These are phyloP conservation scores for Pseudococcus longispinus DNA, from an alignment of 2,888 invertebrate species.

Conservation along the genomic window DNA sequence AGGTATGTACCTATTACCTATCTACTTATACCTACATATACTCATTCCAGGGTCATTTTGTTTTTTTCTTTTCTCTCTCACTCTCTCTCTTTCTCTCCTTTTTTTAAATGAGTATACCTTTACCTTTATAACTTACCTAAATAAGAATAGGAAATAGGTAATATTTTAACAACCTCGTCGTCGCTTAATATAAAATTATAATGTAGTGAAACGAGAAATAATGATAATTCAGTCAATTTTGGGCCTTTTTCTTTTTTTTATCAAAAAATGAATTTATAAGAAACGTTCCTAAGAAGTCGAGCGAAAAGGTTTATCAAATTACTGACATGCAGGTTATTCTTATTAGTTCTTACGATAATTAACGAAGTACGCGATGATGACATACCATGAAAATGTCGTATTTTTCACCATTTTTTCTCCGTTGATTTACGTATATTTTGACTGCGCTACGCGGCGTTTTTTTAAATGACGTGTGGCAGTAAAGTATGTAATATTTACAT, in stretches of 20 bases:
- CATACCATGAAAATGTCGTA: background rate
- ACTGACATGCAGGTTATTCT: background rate
- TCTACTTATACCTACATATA: background rate
- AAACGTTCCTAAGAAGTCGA: background rate
- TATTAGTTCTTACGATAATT: background rate
- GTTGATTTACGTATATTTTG: background rate
- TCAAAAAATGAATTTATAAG: background rate
- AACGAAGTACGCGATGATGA: background rate
- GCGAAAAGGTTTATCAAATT: background rate
- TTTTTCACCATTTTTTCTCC: background rate
- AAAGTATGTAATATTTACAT: slow-evolving; percentile 47
- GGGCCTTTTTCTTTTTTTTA: background rate
- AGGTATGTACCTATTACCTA: background rate
- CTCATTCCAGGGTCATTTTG: background rate
- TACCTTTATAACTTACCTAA: too few relatives aligned
- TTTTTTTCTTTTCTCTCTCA: background rate
- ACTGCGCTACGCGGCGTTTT: background rate
- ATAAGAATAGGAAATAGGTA: background rate
- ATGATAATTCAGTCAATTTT: slow-evolving; percentile 6
- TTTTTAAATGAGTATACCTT: background rate
- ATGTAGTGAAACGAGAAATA: background rate
- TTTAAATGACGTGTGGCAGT: background rate
- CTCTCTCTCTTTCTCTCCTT: background rate
- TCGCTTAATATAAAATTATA: background rate
- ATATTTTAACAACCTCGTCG: background rate